Evolutionary conservation across 2,888 invertebrate genomes (phyloP).

Genomic region (Cheilosia vernalis): DNA sequence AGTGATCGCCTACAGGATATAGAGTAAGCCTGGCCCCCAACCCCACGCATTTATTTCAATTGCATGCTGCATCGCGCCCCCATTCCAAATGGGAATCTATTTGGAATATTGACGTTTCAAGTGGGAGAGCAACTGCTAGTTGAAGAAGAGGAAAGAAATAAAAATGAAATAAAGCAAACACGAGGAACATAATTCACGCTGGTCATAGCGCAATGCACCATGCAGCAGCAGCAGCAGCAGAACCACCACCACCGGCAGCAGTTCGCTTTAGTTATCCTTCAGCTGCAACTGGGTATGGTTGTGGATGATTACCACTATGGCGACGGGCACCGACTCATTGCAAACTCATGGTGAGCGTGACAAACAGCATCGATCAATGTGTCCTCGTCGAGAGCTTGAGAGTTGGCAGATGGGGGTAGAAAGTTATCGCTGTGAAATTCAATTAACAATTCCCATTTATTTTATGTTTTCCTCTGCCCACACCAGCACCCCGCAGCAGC

Average conservation of each 20-base stretch:
- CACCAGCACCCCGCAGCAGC: not conserved
- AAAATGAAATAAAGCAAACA: conserved; percentile 61
- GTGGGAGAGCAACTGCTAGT: conserved; percentile 19
- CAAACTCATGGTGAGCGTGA: conserved; percentile 65
- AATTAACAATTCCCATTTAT: conserved; percentile 74
- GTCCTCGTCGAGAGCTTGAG: not conserved
- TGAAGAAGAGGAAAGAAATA: not conserved
- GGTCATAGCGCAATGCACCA: conserved; percentile 62
- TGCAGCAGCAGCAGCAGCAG: conserved; percentile 10
- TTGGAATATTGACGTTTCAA: conserved; percentile 51
- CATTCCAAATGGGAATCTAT: conserved; percentile 39
- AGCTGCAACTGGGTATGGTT: conserved; percentile 6
- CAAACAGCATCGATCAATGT: conserved; percentile 70
- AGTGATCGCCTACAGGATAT: conserved; percentile 25
- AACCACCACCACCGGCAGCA: not conserved
- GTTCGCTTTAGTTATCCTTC: conserved; percentile 2
- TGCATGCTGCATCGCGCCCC: not conserved
- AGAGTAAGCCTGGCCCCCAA: not conserved
- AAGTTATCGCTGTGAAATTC: conserved; percentile 72
- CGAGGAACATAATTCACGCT: conserved; percentile 56
- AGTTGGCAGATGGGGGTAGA: conserved; percentile 12
- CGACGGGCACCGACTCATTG: conserved; percentile 21
- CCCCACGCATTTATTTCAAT: not conserved
- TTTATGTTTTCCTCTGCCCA: conserved; percentile 40
- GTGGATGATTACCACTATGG: conserved; percentile 40